Evolutionary conservation across 2,113 vertebrate species (phyloP).

Genomic region (Myotis lucifugus): DNA sequence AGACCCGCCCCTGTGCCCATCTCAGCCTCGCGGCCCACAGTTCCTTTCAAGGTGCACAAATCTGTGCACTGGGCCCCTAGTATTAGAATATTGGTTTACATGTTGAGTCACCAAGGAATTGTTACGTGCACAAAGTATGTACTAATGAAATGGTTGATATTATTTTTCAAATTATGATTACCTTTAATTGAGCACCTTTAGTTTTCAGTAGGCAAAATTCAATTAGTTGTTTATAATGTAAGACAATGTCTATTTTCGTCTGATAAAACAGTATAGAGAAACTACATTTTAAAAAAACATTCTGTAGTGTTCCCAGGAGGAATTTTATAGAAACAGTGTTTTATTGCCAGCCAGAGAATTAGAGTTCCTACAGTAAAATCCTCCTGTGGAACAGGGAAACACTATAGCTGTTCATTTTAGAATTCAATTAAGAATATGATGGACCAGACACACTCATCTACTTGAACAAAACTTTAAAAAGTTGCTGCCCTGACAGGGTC

Average conservation of each 20-base stretch:
- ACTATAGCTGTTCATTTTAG: background rate
- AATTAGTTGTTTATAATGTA: background rate
- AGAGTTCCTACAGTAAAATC: background rate
- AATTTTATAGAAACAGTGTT: background rate
- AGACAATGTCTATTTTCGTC: background rate
- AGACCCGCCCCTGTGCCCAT: no score
- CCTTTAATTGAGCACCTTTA: conserved; percentile 9
- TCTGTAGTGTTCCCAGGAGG: background rate
- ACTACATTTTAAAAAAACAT: background rate
- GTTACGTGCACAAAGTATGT: background rate
- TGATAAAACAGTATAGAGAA: background rate
- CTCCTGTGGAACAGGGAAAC: background rate
- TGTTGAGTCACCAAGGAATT: background rate
- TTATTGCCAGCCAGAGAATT: background rate
- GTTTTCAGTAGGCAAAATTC: conserved; percentile 33
- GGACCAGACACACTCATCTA: background rate
- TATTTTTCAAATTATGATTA: background rate
- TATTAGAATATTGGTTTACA: background rate
- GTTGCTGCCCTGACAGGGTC: background rate
- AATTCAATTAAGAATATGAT: background rate
- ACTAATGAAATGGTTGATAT: background rate
- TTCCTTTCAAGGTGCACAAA: no score
- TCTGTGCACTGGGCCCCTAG: no score
- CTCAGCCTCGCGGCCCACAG: no score
- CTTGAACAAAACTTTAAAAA: background rate